These are phyloP conservation scores for Anisognathus igniventris DNA, from an alignment of 2,797 vertebrate species.

Conservation along the genomic window DNA sequence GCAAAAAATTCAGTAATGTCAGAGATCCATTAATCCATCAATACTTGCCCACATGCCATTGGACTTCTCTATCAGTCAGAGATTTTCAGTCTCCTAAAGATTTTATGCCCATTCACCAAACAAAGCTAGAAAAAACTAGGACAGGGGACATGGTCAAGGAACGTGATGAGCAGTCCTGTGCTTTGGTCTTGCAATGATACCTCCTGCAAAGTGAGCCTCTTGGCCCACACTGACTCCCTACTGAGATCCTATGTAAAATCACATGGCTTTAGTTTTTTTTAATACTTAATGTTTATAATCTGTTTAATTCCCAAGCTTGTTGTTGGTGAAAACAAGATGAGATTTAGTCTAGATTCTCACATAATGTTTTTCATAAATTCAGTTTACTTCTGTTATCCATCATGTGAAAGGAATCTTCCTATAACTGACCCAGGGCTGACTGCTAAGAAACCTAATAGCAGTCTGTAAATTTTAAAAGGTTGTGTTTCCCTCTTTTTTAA, in stretches of 20 bases:
- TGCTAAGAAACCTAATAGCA: not conserved
- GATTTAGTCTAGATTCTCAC: not conserved
- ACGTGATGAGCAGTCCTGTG: rapidly evolving
- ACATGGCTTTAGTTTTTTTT: not conserved
- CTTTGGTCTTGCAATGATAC: not conserved
- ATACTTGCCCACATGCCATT: not conserved
- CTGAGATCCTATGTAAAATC: not conserved
- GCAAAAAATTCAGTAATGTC: not conserved
- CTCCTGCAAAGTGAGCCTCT: not conserved
- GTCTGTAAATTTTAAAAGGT: not conserved
- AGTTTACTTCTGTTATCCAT: not conserved
- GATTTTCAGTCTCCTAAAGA: not conserved
- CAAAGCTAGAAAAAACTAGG: not conserved
- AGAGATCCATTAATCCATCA: not conserved
- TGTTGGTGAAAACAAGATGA: not conserved
- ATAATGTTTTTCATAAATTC: not conserved
- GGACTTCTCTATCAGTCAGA: not conserved
- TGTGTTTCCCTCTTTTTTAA: not conserved
- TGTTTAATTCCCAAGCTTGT: not conserved
- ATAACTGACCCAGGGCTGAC: not conserved
- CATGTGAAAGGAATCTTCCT: not conserved
- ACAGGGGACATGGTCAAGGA: rapidly evolving
- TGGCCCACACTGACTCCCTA: not conserved
- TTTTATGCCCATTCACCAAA: not conserved
- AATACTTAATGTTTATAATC: not conserved